phyloP scores from a whole-genome alignment of 1,140 invertebrate species.

The Psilanteris sp. region DNA sequence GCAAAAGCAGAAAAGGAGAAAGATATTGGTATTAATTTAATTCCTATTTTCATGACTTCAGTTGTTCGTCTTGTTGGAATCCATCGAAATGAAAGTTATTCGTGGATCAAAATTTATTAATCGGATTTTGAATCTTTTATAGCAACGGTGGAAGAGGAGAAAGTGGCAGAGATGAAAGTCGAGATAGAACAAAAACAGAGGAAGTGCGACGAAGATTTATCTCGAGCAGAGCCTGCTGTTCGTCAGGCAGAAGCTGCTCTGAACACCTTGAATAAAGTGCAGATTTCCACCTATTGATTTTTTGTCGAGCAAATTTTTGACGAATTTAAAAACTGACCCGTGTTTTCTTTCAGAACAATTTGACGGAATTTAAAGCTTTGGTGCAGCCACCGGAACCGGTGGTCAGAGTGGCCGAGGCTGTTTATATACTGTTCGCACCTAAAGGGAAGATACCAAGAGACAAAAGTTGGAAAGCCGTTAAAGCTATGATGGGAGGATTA shows the following conservation, averaged over 20 bases:
- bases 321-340: too few species aligned
- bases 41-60: neutral
- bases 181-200: conserved; percentile 91
- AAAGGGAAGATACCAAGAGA: conserved; percentile 95
- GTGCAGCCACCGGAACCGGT: conserved; percentile 90
- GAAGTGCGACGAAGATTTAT: conserved; percentile 93
- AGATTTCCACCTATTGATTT: neutral
- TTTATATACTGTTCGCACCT: conserved; percentile 90
- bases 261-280: conserved; percentile 94
- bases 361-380: conserved; percentile 97
- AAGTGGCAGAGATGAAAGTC: conserved; percentile 93
- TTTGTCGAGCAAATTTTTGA: too few species aligned
- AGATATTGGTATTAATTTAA: conserved; percentile 82
- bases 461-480: conserved; percentile 94
- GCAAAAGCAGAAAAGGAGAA: conserved; percentile 94
- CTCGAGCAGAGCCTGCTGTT: conserved; percentile 94
- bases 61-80: neutral
- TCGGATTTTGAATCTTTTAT: conserved; percentile 6
- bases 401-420: conserved; percentile 91
- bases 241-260: conserved; percentile 93
- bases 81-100: conserved; percentile 7
- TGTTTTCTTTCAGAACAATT: conserved; percentile 85
- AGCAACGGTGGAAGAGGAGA: conserved; percentile 91
- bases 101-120: neutral
- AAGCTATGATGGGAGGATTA: conserved; percentile 90